Percentiles rank a stretch among this genome's conserved stretches.
These are phyloP conservation scores for Tychaedon coryphoeus DNA, from an alignment of 2,113 vertebrate species.

Conservation along the genomic window DNA sequence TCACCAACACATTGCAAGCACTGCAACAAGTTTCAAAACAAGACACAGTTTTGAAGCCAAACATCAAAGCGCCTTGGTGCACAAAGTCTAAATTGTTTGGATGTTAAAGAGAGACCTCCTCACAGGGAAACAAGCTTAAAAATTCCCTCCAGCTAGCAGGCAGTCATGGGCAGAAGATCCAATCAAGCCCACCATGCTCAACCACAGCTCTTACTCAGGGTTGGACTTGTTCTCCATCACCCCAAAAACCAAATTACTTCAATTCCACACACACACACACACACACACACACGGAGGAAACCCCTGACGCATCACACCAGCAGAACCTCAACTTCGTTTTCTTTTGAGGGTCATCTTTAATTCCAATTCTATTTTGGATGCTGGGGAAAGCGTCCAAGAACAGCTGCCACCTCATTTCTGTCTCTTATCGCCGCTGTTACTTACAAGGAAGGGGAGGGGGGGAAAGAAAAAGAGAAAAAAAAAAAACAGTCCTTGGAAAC, in stretches of 20 bases:
- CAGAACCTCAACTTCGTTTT: not conserved
- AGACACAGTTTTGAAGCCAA: not conserved
- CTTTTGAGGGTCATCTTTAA: conserved; percentile 5
- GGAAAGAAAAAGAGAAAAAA: rapidly evolving
- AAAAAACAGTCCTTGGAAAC: conserved; percentile 20
- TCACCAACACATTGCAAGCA: not conserved
- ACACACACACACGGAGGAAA: not conserved
- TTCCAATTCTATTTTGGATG: not conserved
- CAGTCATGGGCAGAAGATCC: not conserved
- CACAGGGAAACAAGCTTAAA: rapidly evolving
- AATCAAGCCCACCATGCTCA: not conserved
- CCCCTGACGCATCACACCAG: not conserved
- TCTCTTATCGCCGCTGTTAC: not conserved
- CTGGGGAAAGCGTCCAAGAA: not conserved
- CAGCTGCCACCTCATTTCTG: not conserved
- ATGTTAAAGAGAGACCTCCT: not conserved
- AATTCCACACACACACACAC: not conserved
- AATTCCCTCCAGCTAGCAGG: not conserved
- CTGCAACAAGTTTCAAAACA: not conserved
- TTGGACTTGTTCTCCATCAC: not conserved
- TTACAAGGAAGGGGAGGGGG: not conserved
- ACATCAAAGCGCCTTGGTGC: not conserved
- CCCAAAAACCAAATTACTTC: not conserved
- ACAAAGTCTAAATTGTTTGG: not conserved
- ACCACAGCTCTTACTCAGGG: not conserved